Percentiles rank a stretch among this genome's conserved stretches.
These are phyloP conservation scores for Tipula vernalis DNA, from an alignment of 2,888 invertebrate genomes.

Conservation along the genomic window DNA sequence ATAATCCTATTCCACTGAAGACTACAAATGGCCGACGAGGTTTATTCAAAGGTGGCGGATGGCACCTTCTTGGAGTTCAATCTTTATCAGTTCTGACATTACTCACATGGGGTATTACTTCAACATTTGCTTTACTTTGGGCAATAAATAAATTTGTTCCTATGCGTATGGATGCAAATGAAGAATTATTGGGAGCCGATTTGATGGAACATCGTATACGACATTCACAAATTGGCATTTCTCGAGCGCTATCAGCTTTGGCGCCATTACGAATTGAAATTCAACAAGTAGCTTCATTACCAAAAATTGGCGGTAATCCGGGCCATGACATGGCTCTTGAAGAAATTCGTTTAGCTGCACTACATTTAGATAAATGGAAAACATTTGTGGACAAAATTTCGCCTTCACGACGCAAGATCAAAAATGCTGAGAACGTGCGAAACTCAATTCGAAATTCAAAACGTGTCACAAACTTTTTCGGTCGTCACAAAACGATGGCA, in stretches of 20 bases:
- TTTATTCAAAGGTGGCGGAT: constrained; percentile 69
- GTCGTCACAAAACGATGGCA: background rate
- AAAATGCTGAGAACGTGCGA: background rate
- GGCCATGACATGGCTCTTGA: constrained; percentile 34
- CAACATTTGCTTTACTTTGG: constrained; percentile 64
- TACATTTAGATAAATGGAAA: constrained; percentile 32
- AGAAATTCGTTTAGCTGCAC: constrained; percentile 29
- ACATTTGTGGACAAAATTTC: background rate
- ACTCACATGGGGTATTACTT: constrained; percentile 56
- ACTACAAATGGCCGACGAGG: constrained; percentile 69
- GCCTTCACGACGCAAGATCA: background rate
- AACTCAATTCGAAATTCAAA: background rate
- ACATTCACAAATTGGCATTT: constrained; percentile 52
- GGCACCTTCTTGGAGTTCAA: constrained; percentile 78
- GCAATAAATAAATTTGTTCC: constrained; percentile 63
- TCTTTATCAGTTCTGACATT: constrained; percentile 58
- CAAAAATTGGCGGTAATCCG: constrained; percentile 51
- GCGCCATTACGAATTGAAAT: constrained; percentile 46
- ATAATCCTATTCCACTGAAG: constrained; percentile 65
- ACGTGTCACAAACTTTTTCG: background rate
- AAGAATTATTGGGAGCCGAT: constrained; percentile 82
- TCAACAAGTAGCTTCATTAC: constrained; percentile 26
- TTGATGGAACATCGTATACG: constrained; percentile 74
- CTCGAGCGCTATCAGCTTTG: constrained; percentile 60
- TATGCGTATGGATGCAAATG: constrained; percentile 74